phyloP scores from a whole-genome alignment of 2,888 invertebrate genomes.

The Sturmia bella region DNA sequence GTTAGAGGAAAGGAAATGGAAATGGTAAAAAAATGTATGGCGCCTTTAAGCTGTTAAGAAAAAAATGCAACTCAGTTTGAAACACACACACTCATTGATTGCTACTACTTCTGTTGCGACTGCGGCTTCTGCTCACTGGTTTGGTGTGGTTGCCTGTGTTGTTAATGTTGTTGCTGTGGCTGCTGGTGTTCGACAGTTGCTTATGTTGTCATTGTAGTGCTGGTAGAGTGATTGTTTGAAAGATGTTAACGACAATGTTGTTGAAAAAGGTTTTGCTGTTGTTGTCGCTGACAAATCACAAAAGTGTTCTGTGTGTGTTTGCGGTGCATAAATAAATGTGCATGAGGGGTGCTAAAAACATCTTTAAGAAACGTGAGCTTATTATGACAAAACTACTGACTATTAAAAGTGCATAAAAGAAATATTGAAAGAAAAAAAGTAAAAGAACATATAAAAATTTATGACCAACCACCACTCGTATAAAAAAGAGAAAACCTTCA shows the following conservation, averaged over 20 bases:
- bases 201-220: conserved; percentile 14
- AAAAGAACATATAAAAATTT: conserved; percentile 27
- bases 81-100: conserved; percentile 36
- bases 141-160: background rate
- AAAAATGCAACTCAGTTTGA: conserved; percentile 59
- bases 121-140: background rate
- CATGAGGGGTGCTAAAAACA: conserved; percentile 18
- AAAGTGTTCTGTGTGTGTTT: background rate
- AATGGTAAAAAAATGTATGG: conserved; percentile 41
- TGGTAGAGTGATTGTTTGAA: conserved; percentile 33
- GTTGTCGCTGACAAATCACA: conserved; percentile 48
- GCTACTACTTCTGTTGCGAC: conserved; percentile 4
- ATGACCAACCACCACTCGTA: conserved; percentile 51
- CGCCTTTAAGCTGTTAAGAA: conserved; percentile 53
- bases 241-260: conserved; percentile 51
- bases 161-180: conserved; percentile 1
- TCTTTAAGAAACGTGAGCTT: conserved; percentile 30
- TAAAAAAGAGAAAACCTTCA: conserved; percentile 40
- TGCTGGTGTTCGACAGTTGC: conserved; percentile 30
- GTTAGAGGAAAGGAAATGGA: conserved; percentile 22
- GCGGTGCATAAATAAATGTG: background rate
- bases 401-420: conserved; percentile 18
- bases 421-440: background rate
- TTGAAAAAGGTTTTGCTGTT: conserved; percentile 32
- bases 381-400: conserved; percentile 23